These are phyloP conservation scores for Lingula anatina DNA, from an alignment of 2,888 invertebrate species.

Conservation along the genomic window DNA sequence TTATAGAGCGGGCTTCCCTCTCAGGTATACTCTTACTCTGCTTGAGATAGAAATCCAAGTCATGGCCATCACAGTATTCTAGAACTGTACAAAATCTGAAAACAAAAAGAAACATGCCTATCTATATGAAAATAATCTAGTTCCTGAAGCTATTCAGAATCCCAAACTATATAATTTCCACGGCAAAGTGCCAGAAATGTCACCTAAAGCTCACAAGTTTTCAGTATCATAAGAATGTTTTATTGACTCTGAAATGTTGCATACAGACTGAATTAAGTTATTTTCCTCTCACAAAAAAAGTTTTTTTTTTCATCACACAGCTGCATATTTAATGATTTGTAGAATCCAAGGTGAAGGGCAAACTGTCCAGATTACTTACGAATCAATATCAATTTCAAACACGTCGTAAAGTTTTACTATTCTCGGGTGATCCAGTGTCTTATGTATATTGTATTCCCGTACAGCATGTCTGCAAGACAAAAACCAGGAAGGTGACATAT, in stretches of 20 bases:
- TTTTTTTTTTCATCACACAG: too few species aligned
- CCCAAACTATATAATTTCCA: too few species aligned
- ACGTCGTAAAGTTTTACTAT: slow-evolving; percentile 99
- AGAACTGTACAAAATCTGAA: slow-evolving; percentile 92
- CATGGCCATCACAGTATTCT: slow-evolving; percentile 99
- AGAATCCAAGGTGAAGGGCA: too few species aligned
- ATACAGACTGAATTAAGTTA: too few species aligned
- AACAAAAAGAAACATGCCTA: slow-evolving; percentile 2
- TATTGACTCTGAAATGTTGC: too few species aligned
- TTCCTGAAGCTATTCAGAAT: too few species aligned
- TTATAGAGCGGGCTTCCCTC: slow-evolving; percentile 97
- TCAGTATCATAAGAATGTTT: too few species aligned
- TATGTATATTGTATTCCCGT: slow-evolving; percentile 99
- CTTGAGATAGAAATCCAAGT: slow-evolving; percentile 99
- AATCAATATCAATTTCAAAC: slow-evolving; percentile 99
- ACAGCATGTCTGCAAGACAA: slow-evolving; percentile 80
- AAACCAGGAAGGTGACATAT: not conserved
- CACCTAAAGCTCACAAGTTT: too few species aligned
- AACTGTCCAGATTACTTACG: slow-evolving; percentile 60
- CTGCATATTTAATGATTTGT: too few species aligned
- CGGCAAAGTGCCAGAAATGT: too few species aligned
- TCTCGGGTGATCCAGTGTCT: slow-evolving; percentile 95
- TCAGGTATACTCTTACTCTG: slow-evolving; percentile 92
- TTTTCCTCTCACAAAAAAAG: too few species aligned
- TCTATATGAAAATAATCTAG: too few species aligned